A percentile compares a stretch with the other conserved stretches of the same genome.
Evolutionary conservation across 53 echinoderm and acorn worm genomes (phyloP).

Genomic region (Astropecten irregularis): DNA sequence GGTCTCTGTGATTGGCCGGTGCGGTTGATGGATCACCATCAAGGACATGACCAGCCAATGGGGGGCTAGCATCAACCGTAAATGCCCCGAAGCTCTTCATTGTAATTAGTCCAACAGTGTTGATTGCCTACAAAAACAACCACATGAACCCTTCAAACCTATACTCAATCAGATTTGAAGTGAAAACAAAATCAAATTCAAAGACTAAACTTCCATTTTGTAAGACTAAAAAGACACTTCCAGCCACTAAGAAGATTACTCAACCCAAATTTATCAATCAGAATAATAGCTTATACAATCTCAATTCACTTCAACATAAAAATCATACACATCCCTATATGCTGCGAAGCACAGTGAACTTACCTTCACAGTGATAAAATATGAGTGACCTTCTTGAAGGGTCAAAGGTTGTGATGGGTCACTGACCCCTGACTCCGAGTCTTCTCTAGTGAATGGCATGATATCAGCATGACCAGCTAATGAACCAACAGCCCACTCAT

Average conservation of each 20-base stretch:
- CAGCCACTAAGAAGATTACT: neutral
- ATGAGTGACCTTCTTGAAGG: constrained; percentile 48
- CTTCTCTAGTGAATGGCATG: constrained; percentile 29
- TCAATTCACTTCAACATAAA: neutral
- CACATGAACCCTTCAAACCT: neutral
- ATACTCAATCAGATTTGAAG: neutral
- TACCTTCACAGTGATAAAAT: constrained; percentile 52
- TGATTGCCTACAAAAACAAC: constrained; percentile 1
- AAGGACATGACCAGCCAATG: constrained; percentile 57
- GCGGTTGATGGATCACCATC: constrained; percentile 33
- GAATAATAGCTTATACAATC: neutral
- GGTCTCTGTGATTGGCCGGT: constrained; percentile 37
- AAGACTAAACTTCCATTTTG: neutral
- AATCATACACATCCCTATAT: neutral
- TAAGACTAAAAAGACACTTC: neutral
- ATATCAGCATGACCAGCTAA: constrained; percentile 41
- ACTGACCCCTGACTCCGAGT: neutral
- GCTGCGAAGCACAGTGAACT: neutral
- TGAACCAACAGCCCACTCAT: constrained; percentile 54
- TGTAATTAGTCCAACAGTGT: neutral
- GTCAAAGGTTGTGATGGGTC: constrained; percentile 12
- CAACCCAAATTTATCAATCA: neutral
- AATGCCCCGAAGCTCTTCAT: constrained; percentile 27
- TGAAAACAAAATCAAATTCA: neutral
- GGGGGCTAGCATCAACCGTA: constrained; percentile 56